Conservation (phyloP, 1,140 invertebrate genomes). For the Bicyclus anynana region DNA sequence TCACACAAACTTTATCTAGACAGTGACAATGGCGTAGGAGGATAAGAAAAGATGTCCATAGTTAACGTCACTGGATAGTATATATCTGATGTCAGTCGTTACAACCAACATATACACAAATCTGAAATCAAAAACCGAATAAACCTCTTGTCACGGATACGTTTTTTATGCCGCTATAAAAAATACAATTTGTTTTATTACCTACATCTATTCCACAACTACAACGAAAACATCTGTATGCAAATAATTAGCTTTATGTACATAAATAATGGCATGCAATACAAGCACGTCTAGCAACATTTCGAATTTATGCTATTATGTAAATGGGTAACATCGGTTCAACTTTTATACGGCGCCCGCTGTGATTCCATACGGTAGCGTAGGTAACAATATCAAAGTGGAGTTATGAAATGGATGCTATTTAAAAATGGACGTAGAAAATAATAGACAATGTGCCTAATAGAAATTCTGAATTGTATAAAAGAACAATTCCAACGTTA, state of each 20-base stretch:
- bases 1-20: no score
- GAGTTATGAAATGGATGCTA: slow-evolving; percentile 12
- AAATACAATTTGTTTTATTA: background rate
- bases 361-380: slow-evolving; percentile 26
- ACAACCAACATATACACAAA: background rate
- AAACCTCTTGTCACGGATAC: background rate
- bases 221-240: slow-evolving; percentile 15
- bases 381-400: slow-evolving; percentile 17
- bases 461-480: background rate
- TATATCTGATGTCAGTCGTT: background rate
- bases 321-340: slow-evolving; percentile 28
- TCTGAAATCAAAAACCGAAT: background rate
- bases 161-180: background rate
- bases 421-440: background rate
- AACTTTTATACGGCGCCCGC: slow-evolving; percentile 35
- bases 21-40: background rate
- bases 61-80: background rate
- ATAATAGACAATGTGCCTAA: background rate
- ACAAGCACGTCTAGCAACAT: slow-evolving; percentile 21
- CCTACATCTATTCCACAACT: background rate
- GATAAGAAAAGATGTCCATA: background rate
- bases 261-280: slow-evolving; percentile 25
- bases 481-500: background rate
- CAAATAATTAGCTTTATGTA: slow-evolving; percentile 25
- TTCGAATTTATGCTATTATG: slow-evolving; percentile 34